A percentile compares a stretch with the other conserved stretches of the same genome.
These are phyloP conservation scores for Bombyx mandarina DNA, from an alignment of 1,140 invertebrate genomes.

Conservation along the genomic window DNA sequence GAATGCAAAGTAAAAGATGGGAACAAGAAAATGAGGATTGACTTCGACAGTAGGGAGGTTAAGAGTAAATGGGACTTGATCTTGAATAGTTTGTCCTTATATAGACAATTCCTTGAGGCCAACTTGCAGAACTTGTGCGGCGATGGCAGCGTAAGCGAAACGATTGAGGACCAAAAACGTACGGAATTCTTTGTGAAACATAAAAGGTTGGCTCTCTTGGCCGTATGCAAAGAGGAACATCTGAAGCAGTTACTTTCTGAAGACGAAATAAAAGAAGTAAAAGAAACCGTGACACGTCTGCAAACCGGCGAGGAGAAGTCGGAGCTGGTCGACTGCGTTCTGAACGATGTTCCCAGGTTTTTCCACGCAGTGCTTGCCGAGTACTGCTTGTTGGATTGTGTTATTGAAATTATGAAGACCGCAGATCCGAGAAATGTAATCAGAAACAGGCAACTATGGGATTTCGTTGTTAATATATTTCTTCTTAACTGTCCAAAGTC, in stretches of 20 bases:
- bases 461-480: constrained; percentile 12
- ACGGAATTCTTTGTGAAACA: constrained; percentile 10
- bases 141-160: not conserved
- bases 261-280: constrained; percentile 13
- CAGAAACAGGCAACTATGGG: constrained; percentile 6
- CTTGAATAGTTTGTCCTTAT: constrained; percentile 6
- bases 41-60: constrained; percentile 3
- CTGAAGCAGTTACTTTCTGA: constrained; percentile 8
- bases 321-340: constrained; percentile 7
- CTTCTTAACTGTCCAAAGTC: constrained; percentile 3
- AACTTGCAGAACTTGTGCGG: constrained; percentile 9
- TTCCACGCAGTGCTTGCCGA: constrained; percentile 14
- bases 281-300: constrained; percentile 9
- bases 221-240: constrained; percentile 16
- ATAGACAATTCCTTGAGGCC: constrained; percentile 9
- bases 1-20: constrained; percentile 11
- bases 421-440: not conserved
- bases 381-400: constrained; percentile 11
- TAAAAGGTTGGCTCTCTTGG: constrained; percentile 15
- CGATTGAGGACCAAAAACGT: constrained; percentile 4
- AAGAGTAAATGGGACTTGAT: constrained; percentile 9
- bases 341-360: constrained; percentile 13
- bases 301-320: constrained; percentile 15
- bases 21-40: constrained; percentile 5
- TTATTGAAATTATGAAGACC: constrained; percentile 9